Evolutionary conservation across 2,797 vertebrate species (phyloP).

Genomic region (Catostomus latipinnis): DNA sequence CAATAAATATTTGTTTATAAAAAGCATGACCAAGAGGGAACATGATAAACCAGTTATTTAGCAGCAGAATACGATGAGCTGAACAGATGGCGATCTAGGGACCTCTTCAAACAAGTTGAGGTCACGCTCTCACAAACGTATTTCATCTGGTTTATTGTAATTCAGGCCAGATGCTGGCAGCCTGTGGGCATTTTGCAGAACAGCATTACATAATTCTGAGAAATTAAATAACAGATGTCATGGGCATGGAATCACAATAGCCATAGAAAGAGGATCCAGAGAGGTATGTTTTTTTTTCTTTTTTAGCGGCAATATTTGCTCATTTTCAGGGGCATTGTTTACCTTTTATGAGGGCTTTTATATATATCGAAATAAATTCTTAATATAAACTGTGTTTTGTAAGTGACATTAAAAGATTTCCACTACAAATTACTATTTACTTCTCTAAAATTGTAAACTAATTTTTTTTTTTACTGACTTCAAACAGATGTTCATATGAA

Average conservation of each 20-base stretch:
- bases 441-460: no score
- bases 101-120: conserved; percentile 17
- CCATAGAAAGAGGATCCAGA: no score
- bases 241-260: not conserved
- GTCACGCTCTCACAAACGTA: conserved; percentile 22
- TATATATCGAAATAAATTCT: no score
- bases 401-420: no score
- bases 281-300: no score
- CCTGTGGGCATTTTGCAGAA: conserved; percentile 23
- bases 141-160: conserved; percentile 34
- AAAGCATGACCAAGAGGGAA: not conserved
- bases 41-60: not conserved
- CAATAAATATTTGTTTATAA: conserved; percentile 11
- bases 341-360: no score
- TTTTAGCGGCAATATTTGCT: no score
- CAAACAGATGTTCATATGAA: no score
- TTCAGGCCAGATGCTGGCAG: conserved; percentile 21
- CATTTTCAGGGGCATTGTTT: no score
- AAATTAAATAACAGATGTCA: conserved; percentile 7
- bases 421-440: no score
- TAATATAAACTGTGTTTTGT: no score
- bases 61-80: not conserved
- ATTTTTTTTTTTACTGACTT: no score
- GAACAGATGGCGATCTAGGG: conserved; percentile 14
- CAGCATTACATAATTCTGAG: conserved; percentile 35